Base-by-base conservation (phyloP, 2,888 invertebrate species). In the Lithodes maja region DNA sequence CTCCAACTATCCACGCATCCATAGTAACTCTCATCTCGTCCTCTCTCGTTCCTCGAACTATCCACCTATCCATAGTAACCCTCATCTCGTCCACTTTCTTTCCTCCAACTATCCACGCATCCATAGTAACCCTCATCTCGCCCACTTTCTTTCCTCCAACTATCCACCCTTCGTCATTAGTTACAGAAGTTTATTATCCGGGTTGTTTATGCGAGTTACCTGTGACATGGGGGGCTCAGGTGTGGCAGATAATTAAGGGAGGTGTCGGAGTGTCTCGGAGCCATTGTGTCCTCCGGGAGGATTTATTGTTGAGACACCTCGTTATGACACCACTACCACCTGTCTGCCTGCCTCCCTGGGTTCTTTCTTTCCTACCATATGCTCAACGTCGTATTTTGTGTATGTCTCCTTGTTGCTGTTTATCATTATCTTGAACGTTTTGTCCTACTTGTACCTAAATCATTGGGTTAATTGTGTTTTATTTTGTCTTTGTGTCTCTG, bases 131-230 rank as follows among this genome's bases (percentile, higher is more conserved):
- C 17, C 15, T 74, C n/a, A 74, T 74, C 17, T 50, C 79, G 1
- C 54, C 50, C 79, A 15, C 79, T 49, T 68, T 50, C 81, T 49
- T 78, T 53, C 78, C 17, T 78, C 78, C 78, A 2, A 53, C 78
- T 53, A 15, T 78, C 78, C 53, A 15, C 15, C 53, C 53, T 15
- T 78, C 78, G 7, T 52, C 71, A 71, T 71, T 71, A 71, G 7
- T 71, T 71, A 71, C 71, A 7, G 3, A 3, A 9, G 15, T n/a
- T 71, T n/a, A 71, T 71, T 71, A 71, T n/a, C 71, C 15, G 9
- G 71, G 55, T 55, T 61, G 33, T 81, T 0, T 81, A 54, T 81
- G 68, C 15, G 61, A 53, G n/a, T 15, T 53, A n/a, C 53, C 55
- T 49, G 83, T 71, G 50, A 5, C 52, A 49, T 2, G 33, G 53